These are phyloP conservation scores for Abrostola tripartita DNA, from an alignment of 2,888 invertebrate genomes.

Conservation along the genomic window DNA sequence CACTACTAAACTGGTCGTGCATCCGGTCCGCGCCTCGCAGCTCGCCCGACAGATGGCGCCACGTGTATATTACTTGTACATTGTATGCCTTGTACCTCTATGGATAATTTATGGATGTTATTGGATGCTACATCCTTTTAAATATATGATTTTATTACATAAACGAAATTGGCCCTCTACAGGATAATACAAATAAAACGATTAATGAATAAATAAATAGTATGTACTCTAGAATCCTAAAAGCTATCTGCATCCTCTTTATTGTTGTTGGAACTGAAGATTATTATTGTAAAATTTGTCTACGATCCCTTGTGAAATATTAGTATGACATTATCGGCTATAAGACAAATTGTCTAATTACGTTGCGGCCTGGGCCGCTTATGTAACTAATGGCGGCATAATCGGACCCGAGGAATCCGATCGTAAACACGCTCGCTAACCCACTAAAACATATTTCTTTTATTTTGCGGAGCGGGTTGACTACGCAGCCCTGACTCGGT, in stretches of 20 bases:
- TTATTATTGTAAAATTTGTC: slow-evolving; percentile 35
- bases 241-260: neutral
- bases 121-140: slow-evolving; percentile 15
- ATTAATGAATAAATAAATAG: neutral
- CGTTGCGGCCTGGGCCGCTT: slow-evolving; percentile 70
- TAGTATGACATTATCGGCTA: slow-evolving; percentile 66
- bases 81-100: slow-evolving; percentile 24
- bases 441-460: slow-evolving; percentile 88
- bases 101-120: slow-evolving; percentile 29
- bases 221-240: neutral
- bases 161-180: neutral
- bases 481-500: slow-evolving; percentile 67
- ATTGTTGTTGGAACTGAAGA: neutral
- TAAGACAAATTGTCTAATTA: slow-evolving; percentile 81
- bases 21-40: slow-evolving; percentile 78
- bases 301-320: slow-evolving; percentile 52
- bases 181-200: neutral
- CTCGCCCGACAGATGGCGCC: slow-evolving; percentile 81
- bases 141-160: neutral
- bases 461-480: slow-evolving; percentile 81
- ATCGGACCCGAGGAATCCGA: slow-evolving; percentile 80
- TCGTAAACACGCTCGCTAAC: slow-evolving; percentile 87
- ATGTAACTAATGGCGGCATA: slow-evolving; percentile 84
- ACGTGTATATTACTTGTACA: slow-evolving; percentile 59
- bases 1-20: slow-evolving; percentile 84